Conservation (phyloP, 2,797 vertebrate species). For the Myiothlypis coronata region DNA sequence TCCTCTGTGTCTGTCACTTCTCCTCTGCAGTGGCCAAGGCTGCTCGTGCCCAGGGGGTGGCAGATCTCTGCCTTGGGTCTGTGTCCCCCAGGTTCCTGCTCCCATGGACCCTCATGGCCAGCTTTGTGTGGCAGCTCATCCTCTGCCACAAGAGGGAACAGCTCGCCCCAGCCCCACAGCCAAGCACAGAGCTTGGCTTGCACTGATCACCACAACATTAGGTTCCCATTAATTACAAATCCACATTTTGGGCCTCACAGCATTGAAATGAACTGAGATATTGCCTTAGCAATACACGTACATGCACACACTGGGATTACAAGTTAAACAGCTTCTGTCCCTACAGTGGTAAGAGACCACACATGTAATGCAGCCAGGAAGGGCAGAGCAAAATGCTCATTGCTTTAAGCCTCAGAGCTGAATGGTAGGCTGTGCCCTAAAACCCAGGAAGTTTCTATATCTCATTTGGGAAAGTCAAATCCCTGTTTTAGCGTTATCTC, state of each 20-base stretch:
- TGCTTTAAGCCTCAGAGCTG: background rate
- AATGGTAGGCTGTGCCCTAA: background rate
- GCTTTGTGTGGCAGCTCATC: background rate
- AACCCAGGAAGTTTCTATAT: background rate
- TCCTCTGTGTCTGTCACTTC: background rate
- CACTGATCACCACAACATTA: background rate
- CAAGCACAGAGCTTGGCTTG: background rate
- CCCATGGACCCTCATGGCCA: background rate
- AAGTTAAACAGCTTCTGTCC: background rate
- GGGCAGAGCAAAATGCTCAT: background rate
- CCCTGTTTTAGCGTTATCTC: background rate
- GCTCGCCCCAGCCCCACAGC: background rate
- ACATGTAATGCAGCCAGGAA: background rate
- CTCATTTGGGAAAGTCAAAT: background rate
- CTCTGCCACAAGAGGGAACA: background rate
- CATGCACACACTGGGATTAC: background rate
- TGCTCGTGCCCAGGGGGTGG: fast-evolving
- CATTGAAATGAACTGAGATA: background rate
- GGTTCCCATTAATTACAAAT: background rate
- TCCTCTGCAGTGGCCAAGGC: background rate
- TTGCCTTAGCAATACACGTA: background rate
- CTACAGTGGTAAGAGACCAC: background rate
- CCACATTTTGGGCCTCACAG: background rate
- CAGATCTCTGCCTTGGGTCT: background rate
- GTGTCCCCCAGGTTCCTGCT: background rate